Base-by-base conservation (phyloP, 2,888 invertebrate species). In the Ormyrus nitidulus region DNA sequence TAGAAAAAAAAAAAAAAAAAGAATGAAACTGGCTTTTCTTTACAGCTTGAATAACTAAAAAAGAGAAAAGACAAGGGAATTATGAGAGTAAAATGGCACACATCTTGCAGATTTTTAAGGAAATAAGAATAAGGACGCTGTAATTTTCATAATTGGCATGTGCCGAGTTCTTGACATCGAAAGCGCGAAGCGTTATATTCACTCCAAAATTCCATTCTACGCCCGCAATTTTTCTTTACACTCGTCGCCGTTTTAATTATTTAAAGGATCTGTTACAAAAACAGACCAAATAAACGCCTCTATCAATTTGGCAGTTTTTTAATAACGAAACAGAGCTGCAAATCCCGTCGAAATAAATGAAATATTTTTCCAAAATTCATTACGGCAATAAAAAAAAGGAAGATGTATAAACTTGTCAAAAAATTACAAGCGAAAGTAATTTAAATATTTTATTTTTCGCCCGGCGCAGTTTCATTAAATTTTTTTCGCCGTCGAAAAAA, bases 101-200 rank as follows among this genome's bases (percentile, higher is more conserved):
- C 19, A 70, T 74, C 64, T 64, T 4, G 59, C 61, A 48, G 71
- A 53, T 49, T 75, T 69, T 68, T 54, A 68, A 78, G 59, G 76
- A 81, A 81, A 81, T 71, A 68, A 76, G 73, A 65, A 44, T 81
- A 81, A 72, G 73, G 69, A 76, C 72, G 48, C 68, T 10, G 78
- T 72, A 76, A 78, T 81, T 76, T 75, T 76, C 49, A 56, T 79
- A 81, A 81, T 79, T 73, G 79, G 73, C 64, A 46, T 49, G 64
- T 58, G 71, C 53, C 1, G 13, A 13, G 11, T 51, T 76, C 71
- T 66, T 61, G 70, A 75, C 70, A 56, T 48, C 11, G 44, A 6
- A 34, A n/a, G 48, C 48, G 54, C 34, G 34, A 4, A 3, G 56
- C 65, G 66, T 74, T 65, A 19, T 61, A n/a, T 49, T 74, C 64